phyloP scores from a whole-genome alignment of 2,113 vertebrate species.

The Sarotherodon lohbergeri region DNA sequence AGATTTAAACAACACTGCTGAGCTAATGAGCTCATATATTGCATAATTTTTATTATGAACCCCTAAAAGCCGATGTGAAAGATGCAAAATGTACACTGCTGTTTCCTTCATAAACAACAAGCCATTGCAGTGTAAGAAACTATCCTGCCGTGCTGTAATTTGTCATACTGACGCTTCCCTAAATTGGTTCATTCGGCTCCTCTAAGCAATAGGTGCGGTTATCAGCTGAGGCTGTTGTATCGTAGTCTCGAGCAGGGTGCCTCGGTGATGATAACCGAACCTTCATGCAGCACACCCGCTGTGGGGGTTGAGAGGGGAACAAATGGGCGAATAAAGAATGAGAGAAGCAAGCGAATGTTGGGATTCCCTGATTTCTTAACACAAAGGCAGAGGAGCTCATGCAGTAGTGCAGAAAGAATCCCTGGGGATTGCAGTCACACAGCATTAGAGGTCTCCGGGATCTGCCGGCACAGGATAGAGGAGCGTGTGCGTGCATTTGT shows the following conservation, averaged over 20 bases:
- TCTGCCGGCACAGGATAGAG: neutral
- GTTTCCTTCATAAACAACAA: neutral
- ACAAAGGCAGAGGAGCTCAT: conserved; percentile 13
- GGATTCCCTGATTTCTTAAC: conserved; percentile 53
- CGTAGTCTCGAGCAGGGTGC: conserved; percentile 14
- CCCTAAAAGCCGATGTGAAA: neutral
- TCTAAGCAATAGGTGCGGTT: conserved; percentile 1
- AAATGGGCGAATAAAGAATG: conserved; percentile 14
- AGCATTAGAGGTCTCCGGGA: conserved; percentile 39
- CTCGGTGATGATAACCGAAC: conserved; percentile 16
- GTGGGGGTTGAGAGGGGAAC: neutral
- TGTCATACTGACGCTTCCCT: neutral
- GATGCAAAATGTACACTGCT: neutral
- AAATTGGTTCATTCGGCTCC: conserved; percentile 29
- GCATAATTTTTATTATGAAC: neutral
- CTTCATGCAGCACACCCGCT: conserved; percentile 2
- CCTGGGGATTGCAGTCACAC: conserved; percentile 51
- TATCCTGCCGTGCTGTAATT: neutral
- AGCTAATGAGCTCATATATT: neutral
- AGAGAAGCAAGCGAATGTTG: conserved; percentile 23
- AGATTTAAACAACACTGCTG: neutral
- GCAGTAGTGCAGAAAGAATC: conserved; percentile 48
- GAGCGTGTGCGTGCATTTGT: neutral
- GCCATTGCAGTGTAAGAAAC: neutral
- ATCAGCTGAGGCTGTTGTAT: conserved; percentile 31